Percentiles rank a stretch among this genome's conserved stretches.
Evolutionary conservation across 1,140 invertebrate species (phyloP).

Genomic region (Chrysoperla carnea): DNA sequence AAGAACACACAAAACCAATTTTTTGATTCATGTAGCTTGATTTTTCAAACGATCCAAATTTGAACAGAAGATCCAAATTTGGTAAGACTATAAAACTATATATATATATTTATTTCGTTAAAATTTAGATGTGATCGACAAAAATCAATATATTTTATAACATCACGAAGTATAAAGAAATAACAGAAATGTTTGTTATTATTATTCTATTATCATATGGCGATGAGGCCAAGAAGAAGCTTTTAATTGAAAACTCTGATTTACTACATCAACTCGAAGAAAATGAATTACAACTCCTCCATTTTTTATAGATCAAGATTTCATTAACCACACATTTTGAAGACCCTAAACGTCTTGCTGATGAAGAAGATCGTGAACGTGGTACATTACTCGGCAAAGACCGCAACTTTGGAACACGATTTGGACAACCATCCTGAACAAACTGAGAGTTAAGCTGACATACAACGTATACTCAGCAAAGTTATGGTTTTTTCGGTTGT

Average conservation of each 20-base stretch:
- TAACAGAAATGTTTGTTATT: too few relatives aligned
- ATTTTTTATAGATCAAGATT: slow-evolving; percentile 93
- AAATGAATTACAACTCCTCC: slow-evolving; percentile 90
- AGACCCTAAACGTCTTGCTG: slow-evolving; percentile 91
- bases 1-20: too few relatives aligned
- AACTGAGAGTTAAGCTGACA: slow-evolving; percentile 79
- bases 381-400: slow-evolving; percentile 86
- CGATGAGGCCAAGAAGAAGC: slow-evolving; percentile 90
- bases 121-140: too few relatives aligned
- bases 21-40: too few relatives aligned
- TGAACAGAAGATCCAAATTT: too few relatives aligned
- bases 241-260: slow-evolving; percentile 92
- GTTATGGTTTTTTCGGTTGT: too few relatives aligned
- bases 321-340: slow-evolving; percentile 88
- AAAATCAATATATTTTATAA: too few relatives aligned
- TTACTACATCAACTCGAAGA: slow-evolving; percentile 89
- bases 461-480: slow-evolving; percentile 93
- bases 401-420: slow-evolving; percentile 95
- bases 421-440: slow-evolving; percentile 93
- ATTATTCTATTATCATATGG: too few relatives aligned
- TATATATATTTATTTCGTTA: too few relatives aligned
- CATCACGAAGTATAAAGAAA: too few relatives aligned
- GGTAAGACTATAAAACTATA: too few relatives aligned
- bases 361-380: slow-evolving; percentile 90
- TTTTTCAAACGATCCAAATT: too few relatives aligned